Evolutionary conservation across 2,888 invertebrate genomes (phyloP), one percentile per base, ranked within the genome.

Genomic region (Entomobrya multifasciata): DNA sequence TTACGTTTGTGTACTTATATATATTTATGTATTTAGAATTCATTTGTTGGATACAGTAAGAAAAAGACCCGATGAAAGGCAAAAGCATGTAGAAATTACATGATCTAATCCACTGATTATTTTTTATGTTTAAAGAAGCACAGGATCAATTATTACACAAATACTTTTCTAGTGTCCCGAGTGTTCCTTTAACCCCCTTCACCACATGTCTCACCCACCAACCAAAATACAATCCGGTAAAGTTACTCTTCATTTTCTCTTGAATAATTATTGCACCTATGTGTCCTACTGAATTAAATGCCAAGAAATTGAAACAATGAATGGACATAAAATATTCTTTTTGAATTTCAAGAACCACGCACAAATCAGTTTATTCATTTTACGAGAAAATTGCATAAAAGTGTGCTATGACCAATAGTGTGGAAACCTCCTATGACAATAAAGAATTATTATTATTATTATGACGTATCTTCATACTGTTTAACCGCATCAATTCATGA

Each of bases 151-250:
- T 30, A 13, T 36, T 62, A 62, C 62, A 62, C 55, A 55, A 55
- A 17, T 55, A 55, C 20, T 13, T 11, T 20, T 2, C 20, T 20
- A 55, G n/a, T n/a, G n/a, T n/a, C n/a, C n/a, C n/a, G n/a, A n/a
- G n/a, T 74, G 83, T 67, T 74, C 74, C 77, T 76, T 17, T 83
- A 83, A 77, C 76, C 76, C 83, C n/a, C n/a, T n/a, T n/a, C n/a
- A n/a, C n/a, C 57, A 76, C 27, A 78, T 27, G 27, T 60, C 60
- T 60, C 60, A 25, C 11, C 20, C 55, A 8, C 55, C 55, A n/a
- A n/a, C n/a, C n/a, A n/a, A n/a, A n/a, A n/a, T n/a, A n/a, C n/a
- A n/a, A n/a, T n/a, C n/a, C n/a, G n/a, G n/a, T n/a, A n/a, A n/a
- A n/a, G n/a, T n/a, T n/a, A n/a, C n/a, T n/a, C 49, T 49, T 10